A percentile compares a stretch with the other conserved stretches of the same genome.
phyloP scores from a whole-genome alignment of 2,113 vertebrate genomes.

The Pithys albifrons region DNA sequence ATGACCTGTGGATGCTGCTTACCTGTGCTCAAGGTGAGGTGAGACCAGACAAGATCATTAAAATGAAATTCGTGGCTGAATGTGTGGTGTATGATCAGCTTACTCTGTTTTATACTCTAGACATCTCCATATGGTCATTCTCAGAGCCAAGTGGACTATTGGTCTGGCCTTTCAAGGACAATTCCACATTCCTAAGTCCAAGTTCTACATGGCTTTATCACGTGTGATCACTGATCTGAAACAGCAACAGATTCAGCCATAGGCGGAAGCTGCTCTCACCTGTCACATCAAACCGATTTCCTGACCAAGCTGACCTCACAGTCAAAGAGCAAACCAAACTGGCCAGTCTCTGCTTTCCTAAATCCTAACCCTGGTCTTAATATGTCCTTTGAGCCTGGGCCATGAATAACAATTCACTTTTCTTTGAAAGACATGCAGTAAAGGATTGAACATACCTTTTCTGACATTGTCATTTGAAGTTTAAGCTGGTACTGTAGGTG shows the following conservation, averaged over 20 bases:
- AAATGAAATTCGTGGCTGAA: not conserved
- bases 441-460: not conserved
- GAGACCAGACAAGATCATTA: not conserved
- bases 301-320: not conserved
- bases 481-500: not conserved
- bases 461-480: not conserved
- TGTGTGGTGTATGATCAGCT: not conserved
- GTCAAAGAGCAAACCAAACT: not conserved
- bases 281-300: not conserved
- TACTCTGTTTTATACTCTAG: not conserved
- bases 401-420: not conserved
- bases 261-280: not conserved
- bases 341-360: not conserved
- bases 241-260: not conserved
- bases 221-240: not conserved
- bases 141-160: not conserved
- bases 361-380: not conserved
- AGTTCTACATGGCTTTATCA: not conserved
- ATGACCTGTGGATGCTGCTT: not conserved
- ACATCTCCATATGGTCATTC: not conserved
- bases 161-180: not conserved
- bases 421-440: not conserved
- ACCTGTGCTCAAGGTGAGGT: not conserved
- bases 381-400: not conserved
- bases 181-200: not conserved